Base-by-base conservation (phyloP, 2,888 invertebrate species). In the Acrobasis repandana region DNA sequence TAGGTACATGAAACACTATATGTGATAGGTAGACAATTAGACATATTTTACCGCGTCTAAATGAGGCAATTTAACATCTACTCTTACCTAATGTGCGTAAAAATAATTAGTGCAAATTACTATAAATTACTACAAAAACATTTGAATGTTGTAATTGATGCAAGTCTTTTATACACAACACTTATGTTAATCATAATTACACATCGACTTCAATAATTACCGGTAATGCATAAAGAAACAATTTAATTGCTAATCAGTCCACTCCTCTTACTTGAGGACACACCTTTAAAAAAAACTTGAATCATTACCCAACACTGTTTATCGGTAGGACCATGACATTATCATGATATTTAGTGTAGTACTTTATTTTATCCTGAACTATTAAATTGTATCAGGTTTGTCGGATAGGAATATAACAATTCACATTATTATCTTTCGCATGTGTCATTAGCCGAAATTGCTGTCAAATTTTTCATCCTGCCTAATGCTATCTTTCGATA, bases 261-360 rank as follows among this genome's bases (percentile, higher is more conserved):
- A 61, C 59, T 46, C 15, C 16, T 62, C 58, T 49, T 50, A 58
- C 48, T 66, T 58, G 61, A 63, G 60, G 56, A 66, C 60, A 68
- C 56, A 50, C 50, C 43, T 56, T 36, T 65, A 61, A 49, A 63
- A 38, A 58, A 63, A 62, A 62, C 61, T 67, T 67, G 73, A 74
- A 72, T 72, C 67, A 76, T 75, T 65, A 67, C 65, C 59, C 68
- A 63, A 66, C 60, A 64, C 56, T 61, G 56, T 66, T 65, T 59
- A 69, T 51, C 57, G 67, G 63, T 63, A 62, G 65, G 75, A 69
- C 78, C 82, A 51, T 83, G 82, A 80, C 81, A 82, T 83, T 82
- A 80, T 65, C 67, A 69, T 65, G 67, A 47, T 66, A 63, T 60
- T 62, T 52, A 72, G 67, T 69, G 66, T 65, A 63, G 61, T 63